Conservation (phyloP, 2,113 vertebrate species). For the Heliornis fulica region DNA sequence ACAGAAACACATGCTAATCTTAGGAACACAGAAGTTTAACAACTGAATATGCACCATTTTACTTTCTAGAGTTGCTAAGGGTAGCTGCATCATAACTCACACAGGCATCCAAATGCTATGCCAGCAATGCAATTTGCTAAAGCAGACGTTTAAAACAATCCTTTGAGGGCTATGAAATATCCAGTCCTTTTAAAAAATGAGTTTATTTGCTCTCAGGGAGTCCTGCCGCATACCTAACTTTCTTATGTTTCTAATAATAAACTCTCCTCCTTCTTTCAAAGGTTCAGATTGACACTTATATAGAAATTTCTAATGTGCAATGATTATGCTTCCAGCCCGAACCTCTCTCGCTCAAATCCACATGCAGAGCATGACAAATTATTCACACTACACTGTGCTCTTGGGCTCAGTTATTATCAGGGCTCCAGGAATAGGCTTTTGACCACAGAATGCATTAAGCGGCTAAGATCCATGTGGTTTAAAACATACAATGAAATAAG, state of each 20-base stretch:
- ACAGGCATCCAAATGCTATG: neutral
- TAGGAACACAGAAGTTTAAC: neutral
- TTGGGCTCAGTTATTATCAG: neutral
- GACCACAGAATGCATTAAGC: neutral
- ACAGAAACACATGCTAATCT: neutral
- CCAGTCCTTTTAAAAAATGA: neutral
- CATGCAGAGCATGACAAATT: neutral
- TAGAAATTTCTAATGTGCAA: neutral
- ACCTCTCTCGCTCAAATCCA: neutral
- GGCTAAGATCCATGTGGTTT: neutral
- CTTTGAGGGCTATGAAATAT: neutral
- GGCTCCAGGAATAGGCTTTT: neutral
- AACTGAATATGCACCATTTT: neutral
- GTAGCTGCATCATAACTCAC: neutral
- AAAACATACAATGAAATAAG: neutral
- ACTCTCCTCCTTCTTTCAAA: neutral
- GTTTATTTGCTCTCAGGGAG: neutral
- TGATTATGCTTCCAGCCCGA: neutral
- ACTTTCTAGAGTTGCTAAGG: neutral
- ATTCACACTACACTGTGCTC: neutral
- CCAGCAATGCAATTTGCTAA: conserved; percentile 10
- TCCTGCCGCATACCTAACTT: neutral
- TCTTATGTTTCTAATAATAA: neutral
- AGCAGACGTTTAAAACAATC: neutral
- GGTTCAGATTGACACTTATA: neutral